Base-by-base conservation (phyloP, 1,140 invertebrate genomes). In the Drosophila ananassae region DNA sequence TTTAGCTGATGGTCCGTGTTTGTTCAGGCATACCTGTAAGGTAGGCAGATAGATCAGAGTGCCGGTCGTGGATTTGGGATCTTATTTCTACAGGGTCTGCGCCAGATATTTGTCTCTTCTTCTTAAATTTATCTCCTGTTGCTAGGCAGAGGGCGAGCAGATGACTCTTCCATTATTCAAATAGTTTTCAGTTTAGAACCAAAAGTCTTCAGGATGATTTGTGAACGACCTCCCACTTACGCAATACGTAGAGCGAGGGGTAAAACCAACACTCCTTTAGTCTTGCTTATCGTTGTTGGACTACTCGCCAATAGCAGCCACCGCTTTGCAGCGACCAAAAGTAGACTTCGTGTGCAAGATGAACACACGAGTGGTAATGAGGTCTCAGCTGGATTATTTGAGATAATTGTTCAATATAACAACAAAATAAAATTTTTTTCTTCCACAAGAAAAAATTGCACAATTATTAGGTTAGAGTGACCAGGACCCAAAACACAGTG, bases 131-230 rank as follows among this genome's bases (percentile, higher is more conserved):
- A 48, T 25, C 47, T 25, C 12, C 24, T 25, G 24, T 48, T 48
- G 13, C 28, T 52, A 22, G 30, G 30, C 5, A 3, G 51, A 17
- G 51, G 21, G 5, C 37, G 52, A 25, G 34, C 8, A 37, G 13
- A 54, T 54, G 52, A 54, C 10, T 50, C 12, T n/a, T 50, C 32
- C 34, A 34, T 37, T 53, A 22, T 37, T n/a, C 25, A 13, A 53
- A 54, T 53, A 37, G n/a, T 37, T n/a, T n/a, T n/a, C n/a, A n/a
- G n/a, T n/a, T n/a, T n/a, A n/a, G n/a, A n/a, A n/a, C n/a, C n/a
- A n/a, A n/a, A n/a, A n/a, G n/a, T n/a, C n/a, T n/a, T n/a, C n/a
- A n/a, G n/a, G n/a, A n/a, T n/a, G n/a, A n/a, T n/a, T n/a, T n/a
- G n/a, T n/a, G n/a, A n/a, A n/a, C n/a, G n/a, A n/a, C n/a, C n/a